phyloP scores from a whole-genome alignment of 2,113 vertebrate genomes.

The Takifugu bimaculatus region DNA sequence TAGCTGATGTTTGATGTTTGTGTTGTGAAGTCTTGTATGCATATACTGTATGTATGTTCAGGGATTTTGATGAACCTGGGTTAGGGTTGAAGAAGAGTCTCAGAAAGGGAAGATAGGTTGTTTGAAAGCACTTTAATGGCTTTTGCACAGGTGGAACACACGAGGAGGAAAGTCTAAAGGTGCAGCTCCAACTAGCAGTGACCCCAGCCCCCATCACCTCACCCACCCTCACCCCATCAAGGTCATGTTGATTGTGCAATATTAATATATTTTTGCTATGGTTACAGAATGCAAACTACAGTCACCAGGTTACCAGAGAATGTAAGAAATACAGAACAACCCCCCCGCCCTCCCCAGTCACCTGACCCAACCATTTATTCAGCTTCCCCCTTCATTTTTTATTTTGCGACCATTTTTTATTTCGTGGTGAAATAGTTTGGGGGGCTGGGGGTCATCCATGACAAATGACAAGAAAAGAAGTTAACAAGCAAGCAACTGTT shows the following conservation, averaged over 20 bases:
- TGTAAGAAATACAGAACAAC: not conserved
- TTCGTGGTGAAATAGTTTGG: not conserved
- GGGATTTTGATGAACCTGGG: too few relatives aligned
- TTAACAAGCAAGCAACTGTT: conserved; percentile 88
- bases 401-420: not conserved
- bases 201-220: conserved; percentile 56
- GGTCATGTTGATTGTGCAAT: conserved; percentile 89
- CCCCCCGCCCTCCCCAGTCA: not conserved
- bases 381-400: not conserved
- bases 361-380: too few relatives aligned
- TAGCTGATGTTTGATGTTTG: too few relatives aligned
- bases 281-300: conserved; percentile 91
- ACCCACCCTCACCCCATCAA: conserved; percentile 48
- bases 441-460: conserved; percentile 9
- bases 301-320: conserved; percentile 52
- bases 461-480: conserved; percentile 63
- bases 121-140: conserved; percentile 99
- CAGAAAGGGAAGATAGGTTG: too few relatives aligned
- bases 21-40: too few relatives aligned
- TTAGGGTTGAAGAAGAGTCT: too few relatives aligned
- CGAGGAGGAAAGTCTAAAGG: conserved; percentile 84
- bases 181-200: conserved; percentile 87
- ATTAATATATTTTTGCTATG: conserved; percentile 89
- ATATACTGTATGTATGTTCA: too few relatives aligned
- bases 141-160: conserved; percentile 94